Conservation (phyloP, 2,797 vertebrate species). For the Coluber constrictor region DNA sequence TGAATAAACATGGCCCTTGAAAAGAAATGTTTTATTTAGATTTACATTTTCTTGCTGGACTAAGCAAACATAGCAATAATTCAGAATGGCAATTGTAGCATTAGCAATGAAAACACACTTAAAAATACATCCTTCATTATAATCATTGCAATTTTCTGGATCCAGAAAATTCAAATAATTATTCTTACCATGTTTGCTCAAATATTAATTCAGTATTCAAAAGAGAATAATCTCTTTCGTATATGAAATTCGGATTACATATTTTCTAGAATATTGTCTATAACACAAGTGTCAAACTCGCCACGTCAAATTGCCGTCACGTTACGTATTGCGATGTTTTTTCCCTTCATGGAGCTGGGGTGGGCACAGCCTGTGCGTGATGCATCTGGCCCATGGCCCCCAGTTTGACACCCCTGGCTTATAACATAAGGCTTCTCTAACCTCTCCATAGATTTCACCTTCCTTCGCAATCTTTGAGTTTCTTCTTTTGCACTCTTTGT, state of each 20-base stretch:
- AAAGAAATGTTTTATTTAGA: not conserved
- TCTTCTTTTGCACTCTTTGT: constrained; percentile 84
- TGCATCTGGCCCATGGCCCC: too few species aligned
- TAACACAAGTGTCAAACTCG: not conserved
- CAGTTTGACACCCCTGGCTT: not conserved
- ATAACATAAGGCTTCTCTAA: constrained; percentile 57
- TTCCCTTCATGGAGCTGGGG: too few species aligned
- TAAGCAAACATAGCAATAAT: not conserved
- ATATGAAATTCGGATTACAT: not conserved
- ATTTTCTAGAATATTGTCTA: not conserved
- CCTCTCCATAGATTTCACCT: constrained; percentile 87
- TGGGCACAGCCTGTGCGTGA: too few species aligned
- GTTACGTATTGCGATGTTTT: too few species aligned
- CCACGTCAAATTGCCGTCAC: too few species aligned
- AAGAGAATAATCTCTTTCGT: not conserved
- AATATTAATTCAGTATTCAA: not conserved
- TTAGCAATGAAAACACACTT: not conserved
- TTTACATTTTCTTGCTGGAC: not conserved
- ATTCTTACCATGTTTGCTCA: not conserved
- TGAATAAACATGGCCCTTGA: not conserved
- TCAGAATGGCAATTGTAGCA: not conserved
- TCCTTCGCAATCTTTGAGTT: constrained; percentile 77
- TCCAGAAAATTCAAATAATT: not conserved
- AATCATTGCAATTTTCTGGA: not conserved
- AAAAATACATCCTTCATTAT: not conserved